phyloP scores from a whole-genome alignment of 2,888 invertebrate species.

The Caenorhabditis sinica region DNA sequence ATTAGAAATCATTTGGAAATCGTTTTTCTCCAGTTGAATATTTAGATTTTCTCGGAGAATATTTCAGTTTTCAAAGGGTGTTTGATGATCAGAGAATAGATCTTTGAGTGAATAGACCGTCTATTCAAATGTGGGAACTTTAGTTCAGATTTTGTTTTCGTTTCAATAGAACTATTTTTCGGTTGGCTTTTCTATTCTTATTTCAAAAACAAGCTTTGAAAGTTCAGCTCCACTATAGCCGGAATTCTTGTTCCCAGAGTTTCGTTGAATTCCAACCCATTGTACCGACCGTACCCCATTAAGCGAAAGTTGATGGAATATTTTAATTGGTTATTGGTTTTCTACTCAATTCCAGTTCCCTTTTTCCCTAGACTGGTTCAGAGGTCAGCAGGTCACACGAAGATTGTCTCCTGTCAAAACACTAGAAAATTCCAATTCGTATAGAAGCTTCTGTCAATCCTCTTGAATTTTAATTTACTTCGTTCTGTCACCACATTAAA shows the following conservation, averaged over 20 bases:
- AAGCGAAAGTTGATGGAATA: neutral
- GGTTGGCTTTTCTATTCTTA: neutral
- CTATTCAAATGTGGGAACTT: neutral
- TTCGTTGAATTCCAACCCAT: neutral
- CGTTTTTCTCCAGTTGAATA: neutral
- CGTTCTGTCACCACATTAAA: neutral
- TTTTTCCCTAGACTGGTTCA: conserved; percentile 7
- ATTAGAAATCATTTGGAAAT: neutral
- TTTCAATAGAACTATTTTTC: conserved; percentile 5
- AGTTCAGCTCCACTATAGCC: neutral
- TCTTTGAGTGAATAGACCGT: neutral
- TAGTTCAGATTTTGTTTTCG: too few species aligned
- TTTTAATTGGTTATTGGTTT: conserved; percentile 36
- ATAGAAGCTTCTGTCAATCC: conserved; percentile 23
- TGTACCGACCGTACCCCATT: neutral
- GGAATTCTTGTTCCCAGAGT: neutral
- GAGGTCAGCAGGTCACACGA: conserved; percentile 46
- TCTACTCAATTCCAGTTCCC: neutral
- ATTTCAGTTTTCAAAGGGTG: neutral
- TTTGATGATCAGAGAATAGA: neutral
- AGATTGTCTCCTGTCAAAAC: neutral
- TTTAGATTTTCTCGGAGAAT: neutral
- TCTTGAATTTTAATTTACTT: conserved; percentile 1
- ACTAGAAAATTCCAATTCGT: conserved; percentile 32
- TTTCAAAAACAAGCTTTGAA: neutral